These are phyloP conservation scores for Rhyacichthys aspro DNA, from an alignment of 2,797 vertebrate species.

Conservation along the genomic window DNA sequence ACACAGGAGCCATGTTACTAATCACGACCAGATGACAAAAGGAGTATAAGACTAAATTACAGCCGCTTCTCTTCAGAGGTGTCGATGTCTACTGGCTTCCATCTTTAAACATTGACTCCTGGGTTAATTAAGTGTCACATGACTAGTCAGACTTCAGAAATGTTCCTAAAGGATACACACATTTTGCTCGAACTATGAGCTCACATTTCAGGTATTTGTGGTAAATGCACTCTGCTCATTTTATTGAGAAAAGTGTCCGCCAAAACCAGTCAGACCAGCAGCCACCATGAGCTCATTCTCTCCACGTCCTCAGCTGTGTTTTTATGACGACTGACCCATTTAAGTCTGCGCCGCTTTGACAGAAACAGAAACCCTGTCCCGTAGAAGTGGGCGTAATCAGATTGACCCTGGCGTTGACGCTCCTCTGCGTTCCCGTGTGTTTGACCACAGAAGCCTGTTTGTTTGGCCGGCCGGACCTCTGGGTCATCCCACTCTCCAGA, in stretches of 20 bases:
- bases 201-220: neutral
- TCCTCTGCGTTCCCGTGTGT: slow-evolving; percentile 28
- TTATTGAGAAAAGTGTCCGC: neutral
- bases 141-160: no score
- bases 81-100: no score
- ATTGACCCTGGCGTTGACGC: slow-evolving; percentile 3
- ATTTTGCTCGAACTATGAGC: slow-evolving; percentile 1
- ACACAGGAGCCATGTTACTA: no score
- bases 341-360: neutral
- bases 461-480: slow-evolving; percentile 40
- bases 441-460: slow-evolving; percentile 40
- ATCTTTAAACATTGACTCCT: no score
- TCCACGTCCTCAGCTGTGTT: slow-evolving; percentile 10
- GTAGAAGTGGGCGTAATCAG: slow-evolving; percentile 18
- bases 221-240: slow-evolving; percentile 8
- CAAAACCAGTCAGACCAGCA: slow-evolving; percentile 9
- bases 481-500: slow-evolving; percentile 46
- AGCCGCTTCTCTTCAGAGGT: no score
- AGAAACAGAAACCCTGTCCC: neutral
- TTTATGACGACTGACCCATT: neutral
- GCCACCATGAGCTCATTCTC: slow-evolving; percentile 5
- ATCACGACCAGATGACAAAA: no score
- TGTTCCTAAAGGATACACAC: no score
- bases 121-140: no score
- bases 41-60: no score